Percentiles rank a stretch among this genome's conserved stretches.
Evolutionary conservation across 2,797 vertebrate species (phyloP).

Genomic region (Poecilia wingei): DNA sequence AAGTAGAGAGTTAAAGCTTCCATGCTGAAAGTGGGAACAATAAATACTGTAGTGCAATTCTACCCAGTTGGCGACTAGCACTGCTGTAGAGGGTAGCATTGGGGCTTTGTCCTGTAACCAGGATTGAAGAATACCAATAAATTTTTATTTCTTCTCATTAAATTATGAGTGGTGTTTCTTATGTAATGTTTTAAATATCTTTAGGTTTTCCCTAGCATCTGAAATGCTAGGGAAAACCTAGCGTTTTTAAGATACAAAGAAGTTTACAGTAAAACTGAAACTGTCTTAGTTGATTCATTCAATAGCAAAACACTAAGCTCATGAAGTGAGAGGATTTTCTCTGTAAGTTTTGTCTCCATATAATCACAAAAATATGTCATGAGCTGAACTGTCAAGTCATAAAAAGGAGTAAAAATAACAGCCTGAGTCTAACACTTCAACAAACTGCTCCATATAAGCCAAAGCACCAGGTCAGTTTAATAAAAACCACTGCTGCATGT

Average conservation of each 20-base stretch:
- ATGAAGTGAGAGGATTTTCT: no score
- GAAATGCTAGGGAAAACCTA: no score
- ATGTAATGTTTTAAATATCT: background rate
- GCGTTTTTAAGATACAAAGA: no score
- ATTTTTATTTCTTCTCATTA: background rate
- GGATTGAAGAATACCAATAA: background rate
- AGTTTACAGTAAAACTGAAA: no score
- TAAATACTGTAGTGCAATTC: background rate
- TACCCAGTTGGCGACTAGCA: background rate
- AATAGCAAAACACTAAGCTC: no score
- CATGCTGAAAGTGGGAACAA: background rate
- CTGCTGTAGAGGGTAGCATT: background rate
- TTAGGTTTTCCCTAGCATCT: no score
- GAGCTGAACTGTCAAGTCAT: no score
- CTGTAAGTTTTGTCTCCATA: no score
- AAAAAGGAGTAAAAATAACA: background rate
- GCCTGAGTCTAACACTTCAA: background rate
- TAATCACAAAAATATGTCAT: no score
- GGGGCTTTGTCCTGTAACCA: background rate
- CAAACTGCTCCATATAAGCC: background rate
- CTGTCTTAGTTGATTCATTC: no score
- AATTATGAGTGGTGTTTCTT: background rate
- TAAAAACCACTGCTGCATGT: background rate
- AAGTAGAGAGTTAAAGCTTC: constrained; percentile 5
- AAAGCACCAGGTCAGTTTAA: background rate